Percentiles rank a stretch among this genome's conserved stretches.
phyloP scores from a whole-genome alignment of 2,797 vertebrate genomes.

The Mormyrops boulengeri region DNA sequence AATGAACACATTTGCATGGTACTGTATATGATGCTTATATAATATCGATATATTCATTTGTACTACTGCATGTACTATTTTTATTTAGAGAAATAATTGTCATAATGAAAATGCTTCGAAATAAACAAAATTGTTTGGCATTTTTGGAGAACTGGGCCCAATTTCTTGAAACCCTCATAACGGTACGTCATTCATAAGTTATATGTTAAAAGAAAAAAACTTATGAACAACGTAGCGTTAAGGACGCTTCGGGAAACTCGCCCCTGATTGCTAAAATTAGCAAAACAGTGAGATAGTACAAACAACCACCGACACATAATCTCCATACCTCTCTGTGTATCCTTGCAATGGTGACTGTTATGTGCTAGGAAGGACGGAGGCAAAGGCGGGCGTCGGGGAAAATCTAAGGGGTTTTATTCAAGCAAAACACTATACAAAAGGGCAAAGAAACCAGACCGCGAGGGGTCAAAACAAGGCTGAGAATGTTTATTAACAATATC shows the following conservation, averaged over 20 bases:
- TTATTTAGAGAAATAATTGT: background rate
- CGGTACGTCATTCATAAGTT: too few relatives aligned
- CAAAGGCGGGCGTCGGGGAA: too few relatives aligned
- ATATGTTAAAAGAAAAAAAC: too few relatives aligned
- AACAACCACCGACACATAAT: background rate
- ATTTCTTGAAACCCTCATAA: too few relatives aligned
- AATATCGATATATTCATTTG: background rate
- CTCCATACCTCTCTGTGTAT: background rate
- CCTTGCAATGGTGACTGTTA: background rate
- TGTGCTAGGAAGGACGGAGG: too few relatives aligned
- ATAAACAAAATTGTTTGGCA: background rate
- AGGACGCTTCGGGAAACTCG: background rate
- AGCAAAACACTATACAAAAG: too few relatives aligned
- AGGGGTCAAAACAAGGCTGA: background rate
- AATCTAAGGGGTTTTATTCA: too few relatives aligned
- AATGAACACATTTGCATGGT: background rate
- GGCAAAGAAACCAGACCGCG: too few relatives aligned
- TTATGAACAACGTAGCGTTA: background rate
- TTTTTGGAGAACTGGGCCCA: background rate
- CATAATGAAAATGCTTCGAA: background rate
- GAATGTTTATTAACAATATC: background rate
- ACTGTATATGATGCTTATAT: background rate
- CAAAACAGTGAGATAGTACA: background rate
- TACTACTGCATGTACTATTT: background rate
- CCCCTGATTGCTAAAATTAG: background rate